Evolutionary conservation across 2,113 vertebrate genomes (phyloP).

Genomic region (Ursus arctos): DNA sequence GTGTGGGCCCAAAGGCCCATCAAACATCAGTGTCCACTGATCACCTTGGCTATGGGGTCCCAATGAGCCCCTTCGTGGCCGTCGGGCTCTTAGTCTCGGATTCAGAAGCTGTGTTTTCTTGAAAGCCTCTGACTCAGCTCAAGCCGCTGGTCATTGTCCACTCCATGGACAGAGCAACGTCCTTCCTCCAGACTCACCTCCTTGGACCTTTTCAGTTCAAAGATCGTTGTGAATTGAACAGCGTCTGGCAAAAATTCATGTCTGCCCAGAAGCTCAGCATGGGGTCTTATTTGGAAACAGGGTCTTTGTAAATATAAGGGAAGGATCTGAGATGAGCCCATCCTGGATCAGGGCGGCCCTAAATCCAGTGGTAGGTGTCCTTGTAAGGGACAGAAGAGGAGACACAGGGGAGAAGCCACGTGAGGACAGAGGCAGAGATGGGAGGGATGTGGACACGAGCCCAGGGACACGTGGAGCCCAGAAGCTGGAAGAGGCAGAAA

Average conservation of each 20-base stretch:
- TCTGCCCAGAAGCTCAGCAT: too few species aligned
- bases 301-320: background rate
- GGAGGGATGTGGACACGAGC: background rate
- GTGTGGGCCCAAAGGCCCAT: background rate
- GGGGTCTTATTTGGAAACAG: background rate
- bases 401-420: background rate
- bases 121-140: background rate
- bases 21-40: background rate
- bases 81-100: background rate
- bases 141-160: accelerated
- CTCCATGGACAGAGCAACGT: background rate
- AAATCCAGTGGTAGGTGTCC: background rate
- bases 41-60: background rate
- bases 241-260: accelerated
- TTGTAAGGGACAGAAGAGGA: background rate
- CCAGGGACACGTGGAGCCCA: background rate
- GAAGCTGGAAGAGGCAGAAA: background rate
- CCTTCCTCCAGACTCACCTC: background rate
- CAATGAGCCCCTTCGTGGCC: background rate
- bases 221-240: accelerated
- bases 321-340: background rate
- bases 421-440: background rate
- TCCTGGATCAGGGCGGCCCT: background rate
- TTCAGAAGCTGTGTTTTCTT: background rate
- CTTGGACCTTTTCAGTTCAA: background rate